Evolutionary conservation across 2,113 vertebrate species (phyloP).

Genomic region (Platycercus adscitus): DNA sequence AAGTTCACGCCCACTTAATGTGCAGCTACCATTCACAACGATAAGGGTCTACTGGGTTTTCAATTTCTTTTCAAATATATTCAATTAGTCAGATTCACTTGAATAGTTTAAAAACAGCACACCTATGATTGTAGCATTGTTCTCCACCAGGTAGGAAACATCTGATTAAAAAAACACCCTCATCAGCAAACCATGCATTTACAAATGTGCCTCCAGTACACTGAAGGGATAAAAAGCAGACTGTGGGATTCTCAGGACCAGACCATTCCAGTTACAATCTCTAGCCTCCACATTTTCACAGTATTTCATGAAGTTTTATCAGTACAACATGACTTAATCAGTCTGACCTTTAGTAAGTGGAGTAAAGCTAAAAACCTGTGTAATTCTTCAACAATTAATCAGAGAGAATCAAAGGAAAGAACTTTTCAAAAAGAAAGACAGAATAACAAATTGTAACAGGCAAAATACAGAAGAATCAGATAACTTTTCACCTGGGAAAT

Average conservation of each 20-base stretch:
- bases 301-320: background rate
- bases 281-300: background rate
- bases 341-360: background rate
- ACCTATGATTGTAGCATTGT: background rate
- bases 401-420: background rate
- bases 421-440: background rate
- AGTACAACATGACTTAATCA: background rate
- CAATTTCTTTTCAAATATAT: constrained; percentile 1
- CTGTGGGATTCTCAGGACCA: background rate
- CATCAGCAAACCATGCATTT: background rate
- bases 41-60: background rate
- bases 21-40: background rate
- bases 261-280: background rate
- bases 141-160: background rate
- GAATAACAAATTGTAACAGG: background rate
- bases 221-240: background rate
- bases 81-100: background rate
- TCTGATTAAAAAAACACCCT: background rate
- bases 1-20: background rate
- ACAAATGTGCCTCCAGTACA: background rate
- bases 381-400: background rate
- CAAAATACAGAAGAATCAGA: background rate
- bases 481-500: background rate
- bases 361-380: background rate
- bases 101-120: background rate